phyloP scores from a whole-genome alignment of 2,888 invertebrate genomes.

The Lasioglossum lativentre region DNA sequence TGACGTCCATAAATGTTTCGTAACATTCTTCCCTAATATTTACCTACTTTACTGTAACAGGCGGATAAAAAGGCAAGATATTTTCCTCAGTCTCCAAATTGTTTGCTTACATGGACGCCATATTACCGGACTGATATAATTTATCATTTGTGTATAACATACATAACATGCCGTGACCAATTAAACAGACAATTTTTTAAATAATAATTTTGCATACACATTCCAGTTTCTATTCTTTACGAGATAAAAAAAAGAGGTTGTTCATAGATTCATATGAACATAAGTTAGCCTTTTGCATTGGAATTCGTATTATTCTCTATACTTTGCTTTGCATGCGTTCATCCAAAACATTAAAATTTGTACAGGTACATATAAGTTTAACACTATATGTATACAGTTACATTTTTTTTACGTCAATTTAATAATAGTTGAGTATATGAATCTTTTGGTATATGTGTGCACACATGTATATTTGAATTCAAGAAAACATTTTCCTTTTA shows the following conservation, averaged over 20 bases:
- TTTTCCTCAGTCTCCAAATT: constrained; percentile 81
- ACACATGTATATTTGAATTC: not conserved
- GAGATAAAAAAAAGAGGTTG: not conserved
- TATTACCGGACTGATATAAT: constrained; percentile 73
- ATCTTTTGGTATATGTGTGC: not conserved
- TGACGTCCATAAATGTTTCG: constrained; percentile 47
- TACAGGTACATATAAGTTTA: not conserved
- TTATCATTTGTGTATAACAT: constrained; percentile 36
- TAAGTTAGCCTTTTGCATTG: constrained; percentile 44
- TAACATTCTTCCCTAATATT: constrained; percentile 38
- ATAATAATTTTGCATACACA: not conserved
- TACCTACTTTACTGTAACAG: constrained; percentile 60
- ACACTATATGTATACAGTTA: not conserved
- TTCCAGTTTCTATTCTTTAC: not conserved
- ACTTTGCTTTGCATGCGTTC: not conserved
- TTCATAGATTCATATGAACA: not conserved
- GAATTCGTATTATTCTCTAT: not conserved
- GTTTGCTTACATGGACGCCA: constrained; percentile 76
- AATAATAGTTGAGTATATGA: not conserved
- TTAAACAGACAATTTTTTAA: not conserved
- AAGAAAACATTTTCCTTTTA: not conserved
- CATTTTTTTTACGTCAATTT: not conserved
- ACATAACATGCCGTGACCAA: constrained; percentile 5
- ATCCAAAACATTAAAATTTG: constrained; percentile 4
- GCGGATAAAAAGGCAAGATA: constrained; percentile 79